phyloP scores from a whole-genome alignment of 2,888 invertebrate genomes.

The Elysia crispata region DNA sequence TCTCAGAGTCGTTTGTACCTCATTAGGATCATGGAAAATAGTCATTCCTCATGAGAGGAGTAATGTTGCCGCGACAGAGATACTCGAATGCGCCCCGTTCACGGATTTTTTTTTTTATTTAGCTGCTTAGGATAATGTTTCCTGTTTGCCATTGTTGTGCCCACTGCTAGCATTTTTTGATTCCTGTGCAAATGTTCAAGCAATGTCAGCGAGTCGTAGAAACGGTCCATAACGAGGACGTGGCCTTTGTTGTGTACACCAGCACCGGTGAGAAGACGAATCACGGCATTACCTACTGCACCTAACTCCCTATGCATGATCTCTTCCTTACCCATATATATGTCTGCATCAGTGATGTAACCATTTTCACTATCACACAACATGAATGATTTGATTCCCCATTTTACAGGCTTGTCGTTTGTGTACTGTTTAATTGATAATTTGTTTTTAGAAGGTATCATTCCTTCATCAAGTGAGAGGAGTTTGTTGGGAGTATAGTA shows the following conservation, averaged over 20 bases:
- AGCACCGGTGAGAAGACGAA: too few relatives aligned
- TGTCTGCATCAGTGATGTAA: slow-evolving; percentile 41
- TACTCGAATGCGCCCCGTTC: neutral
- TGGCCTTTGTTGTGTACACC: slow-evolving; percentile 31
- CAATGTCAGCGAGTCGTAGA: slow-evolving; percentile 46
- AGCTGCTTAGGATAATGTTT: slow-evolving; percentile 36
- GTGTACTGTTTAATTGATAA: slow-evolving; percentile 39
- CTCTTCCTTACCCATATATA: slow-evolving; percentile 32
- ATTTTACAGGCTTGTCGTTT: slow-evolving; percentile 19
- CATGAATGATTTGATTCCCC: slow-evolving; percentile 40
- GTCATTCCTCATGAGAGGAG: slow-evolving; percentile 18
- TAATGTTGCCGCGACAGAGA: slow-evolving; percentile 18
- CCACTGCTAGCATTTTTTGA: slow-evolving; percentile 18
- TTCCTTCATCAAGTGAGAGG: slow-evolving; percentile 48
- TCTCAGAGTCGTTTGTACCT: neutral
- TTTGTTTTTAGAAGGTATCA: slow-evolving; percentile 49
- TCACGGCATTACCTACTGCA: slow-evolving; percentile 41
- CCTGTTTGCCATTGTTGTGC: slow-evolving; percentile 31
- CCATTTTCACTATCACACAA: slow-evolving; percentile 42
- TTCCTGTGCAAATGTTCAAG: slow-evolving; percentile 37
- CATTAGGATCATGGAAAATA: neutral
- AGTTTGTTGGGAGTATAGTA: slow-evolving; percentile 38
- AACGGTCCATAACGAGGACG: slow-evolving; percentile 47
- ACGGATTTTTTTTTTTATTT: slow-evolving; percentile 30
- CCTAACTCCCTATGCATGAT: slow-evolving; percentile 14